Percentiles rank a stretch among this genome's conserved stretches.
phyloP scores from a whole-genome alignment of 2,113 vertebrate species.

The Capreolus pygargus region DNA sequence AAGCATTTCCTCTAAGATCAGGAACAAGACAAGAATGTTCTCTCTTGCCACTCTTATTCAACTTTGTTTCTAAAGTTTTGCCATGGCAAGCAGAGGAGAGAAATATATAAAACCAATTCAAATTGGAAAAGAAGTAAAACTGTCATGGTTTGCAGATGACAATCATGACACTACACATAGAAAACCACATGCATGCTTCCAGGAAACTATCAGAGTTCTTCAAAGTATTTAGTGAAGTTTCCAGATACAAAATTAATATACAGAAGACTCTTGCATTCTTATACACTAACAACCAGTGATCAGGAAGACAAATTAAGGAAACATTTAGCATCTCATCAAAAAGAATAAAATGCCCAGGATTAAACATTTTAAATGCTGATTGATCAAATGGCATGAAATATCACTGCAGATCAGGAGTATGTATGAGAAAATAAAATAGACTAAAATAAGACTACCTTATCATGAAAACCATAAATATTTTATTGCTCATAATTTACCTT shows the following conservation, averaged over 20 bases:
- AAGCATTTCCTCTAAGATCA: background rate
- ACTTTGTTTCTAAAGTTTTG: background rate
- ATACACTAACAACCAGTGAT: background rate
- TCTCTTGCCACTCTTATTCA: background rate
- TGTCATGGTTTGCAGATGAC: background rate
- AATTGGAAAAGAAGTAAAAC: background rate
- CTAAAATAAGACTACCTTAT: background rate
- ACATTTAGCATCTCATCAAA: background rate
- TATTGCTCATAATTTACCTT: background rate
- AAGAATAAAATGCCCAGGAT: background rate
- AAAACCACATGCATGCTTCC: background rate
- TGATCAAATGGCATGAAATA: background rate
- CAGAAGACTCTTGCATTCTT: background rate
- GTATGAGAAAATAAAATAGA: background rate
- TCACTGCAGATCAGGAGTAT: background rate
- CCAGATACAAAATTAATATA: background rate
- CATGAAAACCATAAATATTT: background rate
- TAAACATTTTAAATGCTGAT: background rate
- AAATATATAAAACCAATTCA: background rate
- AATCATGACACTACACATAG: too few species aligned
- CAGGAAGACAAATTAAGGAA: background rate
- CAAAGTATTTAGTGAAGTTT: background rate
- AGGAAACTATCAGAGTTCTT: background rate
- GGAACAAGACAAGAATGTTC: background rate
- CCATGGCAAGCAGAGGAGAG: background rate